phyloP scores from a whole-genome alignment of 2,888 invertebrate species.

The Junonia oenone region DNA sequence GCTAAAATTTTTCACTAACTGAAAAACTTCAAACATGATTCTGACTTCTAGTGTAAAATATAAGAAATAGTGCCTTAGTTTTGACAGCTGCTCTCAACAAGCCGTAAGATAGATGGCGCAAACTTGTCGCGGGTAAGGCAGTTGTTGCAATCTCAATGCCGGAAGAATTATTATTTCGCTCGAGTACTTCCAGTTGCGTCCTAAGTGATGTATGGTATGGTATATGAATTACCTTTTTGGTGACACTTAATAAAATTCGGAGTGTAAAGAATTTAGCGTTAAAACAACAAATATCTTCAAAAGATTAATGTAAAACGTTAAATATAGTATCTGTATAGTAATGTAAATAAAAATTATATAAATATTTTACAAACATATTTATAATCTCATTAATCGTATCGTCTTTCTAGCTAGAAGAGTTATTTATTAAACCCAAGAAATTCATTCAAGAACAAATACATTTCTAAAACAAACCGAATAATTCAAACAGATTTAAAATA shows the following conservation, averaged over 20 bases:
- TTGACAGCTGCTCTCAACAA: constrained; percentile 22
- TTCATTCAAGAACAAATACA: too few relatives aligned
- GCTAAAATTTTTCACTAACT: constrained; percentile 6
- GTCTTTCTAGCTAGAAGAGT: too few relatives aligned
- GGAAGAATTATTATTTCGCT: constrained; percentile 22
- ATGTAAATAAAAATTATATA: too few relatives aligned
- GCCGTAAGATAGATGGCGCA: constrained; percentile 21
- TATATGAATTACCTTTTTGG: background rate
- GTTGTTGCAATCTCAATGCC: constrained; percentile 13
- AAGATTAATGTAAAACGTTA: too few relatives aligned
- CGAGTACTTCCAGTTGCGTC: constrained; percentile 1
- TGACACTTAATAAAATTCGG: background rate
- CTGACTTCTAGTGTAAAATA: constrained; percentile 13
- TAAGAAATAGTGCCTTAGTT: constrained; percentile 23
- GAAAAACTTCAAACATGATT: constrained; percentile 10
- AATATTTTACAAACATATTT: too few relatives aligned
- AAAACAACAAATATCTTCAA: too few relatives aligned
- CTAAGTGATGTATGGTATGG: background rate
- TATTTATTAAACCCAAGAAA: too few relatives aligned
- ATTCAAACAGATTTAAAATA: background rate
- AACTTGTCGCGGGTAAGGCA: constrained; percentile 24
- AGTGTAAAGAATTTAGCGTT: background rate
- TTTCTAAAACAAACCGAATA: background rate
- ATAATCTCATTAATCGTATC: too few relatives aligned
- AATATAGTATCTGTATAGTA: too few relatives aligned